A percentile compares a stretch with the other conserved stretches of the same genome.
phyloP scores from a whole-genome alignment of 2,888 invertebrate species.

The Agrotis clavis region DNA sequence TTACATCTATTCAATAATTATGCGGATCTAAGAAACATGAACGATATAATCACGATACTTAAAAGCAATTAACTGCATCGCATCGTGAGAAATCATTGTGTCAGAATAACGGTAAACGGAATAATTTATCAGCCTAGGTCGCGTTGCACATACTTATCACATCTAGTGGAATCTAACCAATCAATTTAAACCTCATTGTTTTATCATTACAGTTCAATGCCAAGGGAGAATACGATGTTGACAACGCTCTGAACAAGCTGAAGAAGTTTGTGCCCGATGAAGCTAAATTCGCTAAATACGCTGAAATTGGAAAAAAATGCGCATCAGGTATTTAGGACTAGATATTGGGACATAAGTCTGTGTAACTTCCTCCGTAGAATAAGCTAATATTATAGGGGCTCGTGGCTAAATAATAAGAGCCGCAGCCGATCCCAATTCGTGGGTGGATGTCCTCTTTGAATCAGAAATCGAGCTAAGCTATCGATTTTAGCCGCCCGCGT shows the following conservation, averaged over 20 bases:
- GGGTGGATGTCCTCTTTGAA: no score
- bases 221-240: slow-evolving; percentile 53
- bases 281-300: slow-evolving; percentile 34
- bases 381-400: no score
- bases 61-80: slow-evolving; percentile 9
- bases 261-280: slow-evolving; percentile 46
- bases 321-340: slow-evolving; percentile 46
- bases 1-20: slow-evolving; percentile 4
- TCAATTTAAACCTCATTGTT: background rate
- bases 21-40: slow-evolving; percentile 11
- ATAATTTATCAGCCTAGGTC: background rate
- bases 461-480: no score
- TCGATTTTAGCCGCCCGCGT: no score
- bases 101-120: slow-evolving; percentile 4
- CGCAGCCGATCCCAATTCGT: no score
- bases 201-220: slow-evolving; percentile 57
- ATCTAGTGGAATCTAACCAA: background rate
- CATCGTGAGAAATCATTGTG: slow-evolving; percentile 37
- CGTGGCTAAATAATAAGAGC: no score
- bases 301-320: slow-evolving; percentile 52
- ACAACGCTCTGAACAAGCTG: slow-evolving; percentile 38
- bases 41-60: slow-evolving; percentile 14
- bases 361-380: no score
- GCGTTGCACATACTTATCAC: background rate
- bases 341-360: background rate